A percentile compares a stretch with the other conserved stretches of the same genome.
Evolutionary conservation across 2,113 vertebrate genomes (phyloP).

Genomic region (Halichoeres trimaculatus): DNA sequence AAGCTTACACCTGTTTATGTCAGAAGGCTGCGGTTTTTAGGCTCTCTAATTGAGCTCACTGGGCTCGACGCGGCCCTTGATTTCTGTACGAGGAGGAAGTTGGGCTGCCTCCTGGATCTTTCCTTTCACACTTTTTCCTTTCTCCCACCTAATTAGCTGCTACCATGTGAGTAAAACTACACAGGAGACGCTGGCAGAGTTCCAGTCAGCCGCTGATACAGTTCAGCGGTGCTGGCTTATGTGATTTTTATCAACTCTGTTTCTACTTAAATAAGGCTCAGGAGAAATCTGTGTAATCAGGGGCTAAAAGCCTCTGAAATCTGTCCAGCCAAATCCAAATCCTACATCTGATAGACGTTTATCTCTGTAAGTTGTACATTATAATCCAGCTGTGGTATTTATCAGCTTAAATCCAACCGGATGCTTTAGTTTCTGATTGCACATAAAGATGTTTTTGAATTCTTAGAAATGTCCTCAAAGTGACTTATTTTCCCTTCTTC

Average conservation of each 20-base stretch:
- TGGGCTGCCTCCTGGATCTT: slow-evolving; percentile 25
- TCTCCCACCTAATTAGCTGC: slow-evolving; percentile 47
- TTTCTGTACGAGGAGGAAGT: slow-evolving; percentile 23
- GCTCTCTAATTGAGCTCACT: slow-evolving; percentile 46
- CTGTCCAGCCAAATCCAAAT: slow-evolving; percentile 38
- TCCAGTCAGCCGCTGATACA: slow-evolving; percentile 63
- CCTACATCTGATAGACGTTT: slow-evolving; percentile 39
- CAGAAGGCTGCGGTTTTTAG: slow-evolving; percentile 29
- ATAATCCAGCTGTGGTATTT: slow-evolving; percentile 9
- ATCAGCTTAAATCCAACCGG: not conserved
- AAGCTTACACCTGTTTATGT: slow-evolving; percentile 33
- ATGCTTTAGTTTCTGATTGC: not conserved
- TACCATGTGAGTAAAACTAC: slow-evolving; percentile 52
- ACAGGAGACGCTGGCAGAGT: slow-evolving; percentile 59
- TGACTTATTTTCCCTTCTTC: slow-evolving; percentile 1
- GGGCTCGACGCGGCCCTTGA: slow-evolving; percentile 36
- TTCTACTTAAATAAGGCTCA: slow-evolving; percentile 64
- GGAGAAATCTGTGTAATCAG: slow-evolving; percentile 55
- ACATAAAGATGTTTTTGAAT: not conserved
- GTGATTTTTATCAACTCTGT: slow-evolving; percentile 70
- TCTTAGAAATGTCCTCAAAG: not conserved
- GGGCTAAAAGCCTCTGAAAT: slow-evolving; percentile 52
- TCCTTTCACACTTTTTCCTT: slow-evolving; percentile 24
- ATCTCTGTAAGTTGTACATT: slow-evolving; percentile 2
- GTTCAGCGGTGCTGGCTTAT: slow-evolving; percentile 66